phyloP scores from a whole-genome alignment of 2,113 vertebrate species.

The Hiodon alosoides region DNA sequence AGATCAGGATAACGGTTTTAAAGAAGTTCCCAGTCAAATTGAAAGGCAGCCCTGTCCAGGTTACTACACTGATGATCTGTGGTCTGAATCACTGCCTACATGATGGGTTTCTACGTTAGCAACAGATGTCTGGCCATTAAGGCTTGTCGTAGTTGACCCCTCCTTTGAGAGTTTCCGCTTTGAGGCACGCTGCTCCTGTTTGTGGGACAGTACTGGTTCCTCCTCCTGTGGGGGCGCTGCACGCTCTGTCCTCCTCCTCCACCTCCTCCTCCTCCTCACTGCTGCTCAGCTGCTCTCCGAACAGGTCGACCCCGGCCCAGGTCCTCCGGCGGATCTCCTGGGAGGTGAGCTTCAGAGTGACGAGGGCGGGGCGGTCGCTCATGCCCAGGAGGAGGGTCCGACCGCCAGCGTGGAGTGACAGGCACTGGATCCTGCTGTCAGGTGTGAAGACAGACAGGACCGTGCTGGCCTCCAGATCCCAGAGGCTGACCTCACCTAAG shows the following conservation, averaged over 20 bases:
- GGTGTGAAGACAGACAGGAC: conserved; percentile 48
- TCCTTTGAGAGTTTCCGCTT: too few species aligned
- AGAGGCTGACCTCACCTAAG: conserved; percentile 46
- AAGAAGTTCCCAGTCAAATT: too few species aligned
- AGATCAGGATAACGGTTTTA: too few species aligned
- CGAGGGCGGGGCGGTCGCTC: conserved; percentile 49
- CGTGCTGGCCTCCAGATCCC: conserved; percentile 46
- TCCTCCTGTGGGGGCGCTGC: neutral
- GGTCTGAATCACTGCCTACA: too few species aligned
- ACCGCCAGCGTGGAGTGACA: conserved; percentile 36
- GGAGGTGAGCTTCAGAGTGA: conserved; percentile 37
- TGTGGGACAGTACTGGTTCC: too few species aligned
- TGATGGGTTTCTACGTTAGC: too few species aligned
- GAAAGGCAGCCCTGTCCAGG: too few species aligned
- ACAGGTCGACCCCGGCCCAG: conserved; percentile 36
- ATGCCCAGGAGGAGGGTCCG: conserved; percentile 43
- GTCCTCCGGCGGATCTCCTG: conserved; percentile 17
- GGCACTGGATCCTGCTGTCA: conserved; percentile 44
- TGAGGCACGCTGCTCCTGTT: too few species aligned
- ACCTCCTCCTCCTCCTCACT: conserved; percentile 49
- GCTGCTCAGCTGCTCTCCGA: conserved; percentile 51
- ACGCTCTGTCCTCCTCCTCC: conserved; percentile 44
- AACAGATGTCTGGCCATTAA: too few species aligned
- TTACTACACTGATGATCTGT: too few species aligned
- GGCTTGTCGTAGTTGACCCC: too few species aligned